Conservation (phyloP, 2,113 vertebrate genomes). For the Phaethon lepturus region DNA sequence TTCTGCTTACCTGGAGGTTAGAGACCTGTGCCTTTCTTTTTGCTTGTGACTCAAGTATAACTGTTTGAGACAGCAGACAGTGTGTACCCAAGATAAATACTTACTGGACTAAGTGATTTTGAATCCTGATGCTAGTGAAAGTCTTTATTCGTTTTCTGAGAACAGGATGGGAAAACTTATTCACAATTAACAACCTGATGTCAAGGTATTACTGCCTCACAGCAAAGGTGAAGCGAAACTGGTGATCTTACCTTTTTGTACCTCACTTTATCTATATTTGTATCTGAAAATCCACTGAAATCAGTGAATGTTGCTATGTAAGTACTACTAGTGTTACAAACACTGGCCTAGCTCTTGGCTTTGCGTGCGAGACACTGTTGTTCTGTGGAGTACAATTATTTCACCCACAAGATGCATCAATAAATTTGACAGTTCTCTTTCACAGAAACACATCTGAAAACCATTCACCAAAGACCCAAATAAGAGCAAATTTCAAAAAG, state of each 20-base stretch:
- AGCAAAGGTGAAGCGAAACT: not conserved
- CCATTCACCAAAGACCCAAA: not conserved
- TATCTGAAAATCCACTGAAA: not conserved
- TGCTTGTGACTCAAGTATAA: not conserved
- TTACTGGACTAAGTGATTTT: not conserved
- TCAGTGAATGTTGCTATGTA: fast-evolving
- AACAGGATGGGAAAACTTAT: not conserved
- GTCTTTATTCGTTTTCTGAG: not conserved
- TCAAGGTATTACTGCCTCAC: not conserved
- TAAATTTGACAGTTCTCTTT: not conserved
- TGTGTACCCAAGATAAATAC: fast-evolving
- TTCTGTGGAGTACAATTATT: not conserved
- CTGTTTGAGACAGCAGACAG: not conserved
- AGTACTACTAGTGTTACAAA: not conserved
- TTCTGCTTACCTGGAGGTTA: slow-evolving; percentile 96
- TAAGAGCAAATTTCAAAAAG: not conserved
- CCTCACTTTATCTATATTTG: not conserved
- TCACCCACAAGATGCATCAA: not conserved
- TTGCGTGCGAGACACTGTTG: not conserved
- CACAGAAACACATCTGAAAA: not conserved
- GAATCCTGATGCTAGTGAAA: not conserved
- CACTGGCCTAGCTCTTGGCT: not conserved
- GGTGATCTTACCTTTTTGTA: not conserved
- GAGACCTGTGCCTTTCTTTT: not conserved
- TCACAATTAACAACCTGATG: not conserved